Evolutionary conservation across 2,113 vertebrate genomes (phyloP).

Genomic region (Talpa occidentalis): DNA sequence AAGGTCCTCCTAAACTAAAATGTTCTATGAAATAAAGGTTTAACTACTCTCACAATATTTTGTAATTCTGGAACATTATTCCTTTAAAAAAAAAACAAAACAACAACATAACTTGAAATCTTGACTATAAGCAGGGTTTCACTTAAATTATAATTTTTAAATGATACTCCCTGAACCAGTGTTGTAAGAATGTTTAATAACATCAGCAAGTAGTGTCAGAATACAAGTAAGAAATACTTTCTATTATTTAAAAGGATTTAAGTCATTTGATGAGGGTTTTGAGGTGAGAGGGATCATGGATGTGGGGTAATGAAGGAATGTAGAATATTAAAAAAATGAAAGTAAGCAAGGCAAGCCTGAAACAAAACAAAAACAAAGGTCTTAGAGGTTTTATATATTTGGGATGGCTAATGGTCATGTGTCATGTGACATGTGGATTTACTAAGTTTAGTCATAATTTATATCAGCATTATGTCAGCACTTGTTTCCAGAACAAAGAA

Average conservation of each 20-base stretch:
- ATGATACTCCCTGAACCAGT: neutral
- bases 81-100: neutral
- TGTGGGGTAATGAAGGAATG: neutral
- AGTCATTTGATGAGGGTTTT: neutral
- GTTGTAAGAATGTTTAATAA: neutral
- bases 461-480: neutral
- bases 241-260: neutral
- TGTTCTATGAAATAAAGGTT: neutral
- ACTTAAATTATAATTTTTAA: neutral
- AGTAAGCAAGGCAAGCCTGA: neutral
- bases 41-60: neutral
- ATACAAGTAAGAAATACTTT: neutral
- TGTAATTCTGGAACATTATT: neutral
- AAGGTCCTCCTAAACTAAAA: neutral
- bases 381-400: rapidly evolving
- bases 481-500: neutral
- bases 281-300: rapidly evolving
- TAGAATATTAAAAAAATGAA: neutral
- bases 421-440: neutral
- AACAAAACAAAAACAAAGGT: neutral
- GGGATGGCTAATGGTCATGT: neutral
- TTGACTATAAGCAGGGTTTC: neutral
- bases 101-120: neutral
- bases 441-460: neutral
- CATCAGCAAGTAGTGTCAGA: neutral